These are phyloP conservation scores for Sicus ferrugineus DNA, from an alignment of 2,888 invertebrate genomes.

Conservation along the genomic window DNA sequence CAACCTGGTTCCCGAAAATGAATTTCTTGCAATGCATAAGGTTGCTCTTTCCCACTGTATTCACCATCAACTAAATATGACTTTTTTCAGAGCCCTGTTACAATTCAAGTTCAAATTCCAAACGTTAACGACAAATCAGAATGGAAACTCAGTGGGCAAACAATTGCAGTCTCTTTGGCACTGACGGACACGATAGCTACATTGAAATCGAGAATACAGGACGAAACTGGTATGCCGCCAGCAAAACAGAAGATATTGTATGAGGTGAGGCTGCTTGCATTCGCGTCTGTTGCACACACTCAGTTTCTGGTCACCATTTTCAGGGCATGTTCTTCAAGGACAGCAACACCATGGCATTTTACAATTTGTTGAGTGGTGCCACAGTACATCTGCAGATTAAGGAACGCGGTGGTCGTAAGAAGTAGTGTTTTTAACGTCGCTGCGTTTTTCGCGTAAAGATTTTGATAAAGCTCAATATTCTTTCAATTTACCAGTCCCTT, in stretches of 20 bases:
- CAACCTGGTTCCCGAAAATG: slow-evolving; percentile 86
- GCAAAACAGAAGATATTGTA: slow-evolving; percentile 97
- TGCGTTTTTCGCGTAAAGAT: background rate
- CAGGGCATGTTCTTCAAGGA: slow-evolving; percentile 99
- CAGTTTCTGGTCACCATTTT: no score
- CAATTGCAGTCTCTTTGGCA: slow-evolving; percentile 78
- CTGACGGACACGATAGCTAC: slow-evolving; percentile 81
- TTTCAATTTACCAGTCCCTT: background rate
- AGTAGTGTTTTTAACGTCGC: slow-evolving; percentile 68
- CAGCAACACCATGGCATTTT: slow-evolving; percentile 91
- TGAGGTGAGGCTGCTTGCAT: slow-evolving; percentile 70
- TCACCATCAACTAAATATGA: no score
- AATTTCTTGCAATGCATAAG: slow-evolving; percentile 77
- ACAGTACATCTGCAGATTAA: slow-evolving; percentile 90
- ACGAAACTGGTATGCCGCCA: slow-evolving; percentile 89
- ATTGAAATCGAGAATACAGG: slow-evolving; percentile 86
- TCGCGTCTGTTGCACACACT: no score
- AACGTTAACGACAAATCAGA: slow-evolving; percentile 87
- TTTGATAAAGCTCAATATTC: background rate
- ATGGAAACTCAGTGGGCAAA: slow-evolving; percentile 94
- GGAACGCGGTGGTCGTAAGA: slow-evolving; percentile 97
- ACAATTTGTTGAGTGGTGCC: slow-evolving; percentile 89
- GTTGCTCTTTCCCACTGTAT: slow-evolving; percentile 49
- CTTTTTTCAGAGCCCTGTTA: slow-evolving; percentile 74
- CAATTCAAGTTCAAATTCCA: slow-evolving; percentile 84